phyloP scores from a whole-genome alignment of 30 jellyfish, hydroid and myxozoan species.

The Turritopsis dohrnii region DNA sequence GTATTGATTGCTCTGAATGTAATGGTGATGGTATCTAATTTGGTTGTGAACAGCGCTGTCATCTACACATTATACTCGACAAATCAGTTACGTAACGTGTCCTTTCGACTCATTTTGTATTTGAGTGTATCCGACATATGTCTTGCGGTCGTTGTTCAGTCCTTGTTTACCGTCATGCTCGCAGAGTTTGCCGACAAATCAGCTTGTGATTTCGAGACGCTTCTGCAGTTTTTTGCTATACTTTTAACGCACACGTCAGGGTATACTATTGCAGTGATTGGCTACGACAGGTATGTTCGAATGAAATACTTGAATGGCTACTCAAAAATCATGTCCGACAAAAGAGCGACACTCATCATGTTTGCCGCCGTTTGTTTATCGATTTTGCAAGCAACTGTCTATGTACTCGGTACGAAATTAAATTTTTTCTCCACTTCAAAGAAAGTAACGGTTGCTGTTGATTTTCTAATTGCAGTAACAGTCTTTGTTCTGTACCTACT shows the following conservation, averaged over 20 bases:
- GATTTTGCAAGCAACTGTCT: conserved; percentile 6
- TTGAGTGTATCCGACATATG: conserved; percentile 14
- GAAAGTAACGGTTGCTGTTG: background rate
- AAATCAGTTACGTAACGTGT: conserved; percentile 2
- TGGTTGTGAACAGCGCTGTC: conserved; percentile 1
- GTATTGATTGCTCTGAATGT: background rate
- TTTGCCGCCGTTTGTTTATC: background rate
- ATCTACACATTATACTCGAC: background rate
- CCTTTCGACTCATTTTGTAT: conserved; percentile 5
- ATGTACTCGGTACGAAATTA: conserved; percentile 13
- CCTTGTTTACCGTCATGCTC: conserved; percentile 10
- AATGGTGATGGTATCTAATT: background rate
- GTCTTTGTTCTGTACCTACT: background rate
- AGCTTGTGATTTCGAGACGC: background rate
- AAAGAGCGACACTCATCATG: background rate
- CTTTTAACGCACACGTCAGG: conserved; percentile 20
- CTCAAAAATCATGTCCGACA: conserved; percentile 1
- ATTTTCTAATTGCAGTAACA: background rate
- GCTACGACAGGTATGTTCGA: conserved; percentile 13
- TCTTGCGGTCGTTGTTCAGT: background rate
- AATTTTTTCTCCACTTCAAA: background rate
- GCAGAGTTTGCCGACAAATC: background rate
- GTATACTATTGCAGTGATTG: conserved; percentile 10
- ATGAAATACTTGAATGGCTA: background rate
- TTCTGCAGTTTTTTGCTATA: conserved; percentile 13